These are phyloP conservation scores for Brachyistius frenatus DNA, from an alignment of 2,113 vertebrate species.

Conservation along the genomic window DNA sequence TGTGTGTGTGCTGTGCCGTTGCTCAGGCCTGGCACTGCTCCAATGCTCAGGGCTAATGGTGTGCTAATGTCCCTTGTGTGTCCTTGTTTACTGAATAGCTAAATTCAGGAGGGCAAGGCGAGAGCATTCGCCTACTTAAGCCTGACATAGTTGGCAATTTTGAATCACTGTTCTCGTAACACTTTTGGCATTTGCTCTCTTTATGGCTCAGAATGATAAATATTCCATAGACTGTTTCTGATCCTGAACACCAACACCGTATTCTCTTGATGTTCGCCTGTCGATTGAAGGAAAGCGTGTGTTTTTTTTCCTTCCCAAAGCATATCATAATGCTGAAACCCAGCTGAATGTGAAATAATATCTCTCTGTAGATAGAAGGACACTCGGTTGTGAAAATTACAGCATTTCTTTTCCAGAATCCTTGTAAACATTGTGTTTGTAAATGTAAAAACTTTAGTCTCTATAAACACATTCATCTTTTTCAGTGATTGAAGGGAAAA, in stretches of 20 bases:
- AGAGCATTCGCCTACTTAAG: slow-evolving; percentile 49
- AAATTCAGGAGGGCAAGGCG: slow-evolving; percentile 56
- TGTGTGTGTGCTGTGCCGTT: slow-evolving; percentile 1
- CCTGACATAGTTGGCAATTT: slow-evolving; percentile 37
- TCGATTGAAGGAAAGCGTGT: slow-evolving; percentile 10
- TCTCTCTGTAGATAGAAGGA: background rate
- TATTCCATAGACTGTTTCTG: slow-evolving; percentile 31
- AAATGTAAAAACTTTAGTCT: no score
- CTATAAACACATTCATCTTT: background rate
- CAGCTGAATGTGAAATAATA: slow-evolving; percentile 12
- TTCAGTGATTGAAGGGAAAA: slow-evolving; percentile 93
- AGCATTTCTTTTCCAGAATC: background rate
- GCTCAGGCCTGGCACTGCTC: slow-evolving; percentile 49
- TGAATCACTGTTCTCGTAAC: slow-evolving; percentile 39
- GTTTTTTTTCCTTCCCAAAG: background rate
- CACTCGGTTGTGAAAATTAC: background rate
- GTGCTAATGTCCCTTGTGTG: slow-evolving; percentile 62
- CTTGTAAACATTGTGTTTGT: no score
- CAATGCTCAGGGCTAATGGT: slow-evolving; percentile 55
- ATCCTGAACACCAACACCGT: slow-evolving; percentile 38
- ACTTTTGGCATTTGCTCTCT: slow-evolving; percentile 25
- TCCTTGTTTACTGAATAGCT: slow-evolving; percentile 67
- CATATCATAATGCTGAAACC: background rate
- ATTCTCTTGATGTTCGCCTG: slow-evolving; percentile 46
- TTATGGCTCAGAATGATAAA: slow-evolving; percentile 9